phyloP scores from a whole-genome alignment of 1,140 invertebrate genomes.

The Cephus cinctus region DNA sequence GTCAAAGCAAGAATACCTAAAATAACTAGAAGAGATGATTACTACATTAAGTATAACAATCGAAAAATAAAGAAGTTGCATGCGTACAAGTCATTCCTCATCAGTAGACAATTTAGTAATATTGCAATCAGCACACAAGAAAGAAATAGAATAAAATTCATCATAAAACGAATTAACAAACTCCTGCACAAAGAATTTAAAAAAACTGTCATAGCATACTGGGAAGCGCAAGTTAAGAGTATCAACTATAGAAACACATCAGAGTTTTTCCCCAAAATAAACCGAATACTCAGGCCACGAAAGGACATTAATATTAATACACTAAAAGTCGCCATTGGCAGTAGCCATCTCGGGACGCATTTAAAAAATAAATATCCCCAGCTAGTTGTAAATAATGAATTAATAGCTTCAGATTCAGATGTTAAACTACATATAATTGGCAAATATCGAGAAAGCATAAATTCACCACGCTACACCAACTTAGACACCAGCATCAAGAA shows the following conservation, averaged over 20 bases:
- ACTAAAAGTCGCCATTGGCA: too few relatives aligned
- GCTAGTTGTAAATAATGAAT: too few relatives aligned
- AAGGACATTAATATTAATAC: too few relatives aligned
- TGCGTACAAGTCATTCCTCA: constrained; percentile 10
- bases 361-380: too few relatives aligned
- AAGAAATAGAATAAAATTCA: background rate
- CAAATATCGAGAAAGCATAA: too few relatives aligned
- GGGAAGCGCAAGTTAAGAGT: constrained; percentile 12
- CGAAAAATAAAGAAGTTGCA: constrained; percentile 13
- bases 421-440: too few relatives aligned
- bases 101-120: background rate
- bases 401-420: too few relatives aligned
- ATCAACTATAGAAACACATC: constrained; percentile 14
- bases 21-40: constrained; percentile 5
- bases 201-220: constrained; percentile 11
- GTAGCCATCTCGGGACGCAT: too few relatives aligned
- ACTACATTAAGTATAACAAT: constrained; percentile 1
- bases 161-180: constrained; percentile 6
- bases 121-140: background rate
- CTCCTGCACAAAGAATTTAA: background rate
- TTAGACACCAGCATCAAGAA: too few relatives aligned
- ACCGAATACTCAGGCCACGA: constrained; percentile 13
- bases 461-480: too few relatives aligned
- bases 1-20: constrained; percentile 1
- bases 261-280: constrained; percentile 20